Base-by-base conservation (phyloP, 2,888 invertebrate genomes). In the Venusia cambrica region DNA sequence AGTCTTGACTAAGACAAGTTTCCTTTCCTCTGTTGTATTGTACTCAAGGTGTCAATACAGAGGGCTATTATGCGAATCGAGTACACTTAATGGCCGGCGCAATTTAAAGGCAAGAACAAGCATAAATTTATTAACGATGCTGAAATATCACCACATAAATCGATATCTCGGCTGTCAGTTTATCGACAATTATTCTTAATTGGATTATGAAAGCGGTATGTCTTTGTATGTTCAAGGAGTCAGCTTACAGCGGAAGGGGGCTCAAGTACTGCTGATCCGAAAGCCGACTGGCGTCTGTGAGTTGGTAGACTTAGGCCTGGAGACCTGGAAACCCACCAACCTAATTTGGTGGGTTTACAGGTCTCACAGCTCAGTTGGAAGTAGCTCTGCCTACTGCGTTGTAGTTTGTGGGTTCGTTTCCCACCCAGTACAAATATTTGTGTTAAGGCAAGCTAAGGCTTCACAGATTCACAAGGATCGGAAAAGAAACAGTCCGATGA, bases 171-270 rank as follows among this genome's bases (percentile, higher is more conserved):
- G 64, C 81, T 77, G 85, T 84, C 85, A 83, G 77, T 84, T 85
- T 83, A 84, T 79, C 84, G 85, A 84, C 83, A 80, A 85, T 85
- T 85, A 85, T 80, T 81, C 83, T 80, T 87, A 87, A 85, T 87
- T 87, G 85, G 87, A 85, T 85, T 87, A 87, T 80, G 83, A 84
- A 81, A 83, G 80, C 77, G 71, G 68, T 72, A 63, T 62, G 60
- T 57, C 69, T 67, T 65, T 57, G 62, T 45, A 36, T 52, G 48
- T 42, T 38, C 45, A 44, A 39, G 61, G 48, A 33, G 45, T 30
- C 51, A 65, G 59, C 49, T 44, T 39, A 2, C 6, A 59, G 65
- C 57, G 57, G 5, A 12, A 19, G 12, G 2, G 1, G 7, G 4
- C 15, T 2, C 8, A 19, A 8, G 4, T 13, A 17, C 4, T n/a